phyloP scores from a whole-genome alignment of 2,113 vertebrate species.

The Grammomys surdaster region DNA sequence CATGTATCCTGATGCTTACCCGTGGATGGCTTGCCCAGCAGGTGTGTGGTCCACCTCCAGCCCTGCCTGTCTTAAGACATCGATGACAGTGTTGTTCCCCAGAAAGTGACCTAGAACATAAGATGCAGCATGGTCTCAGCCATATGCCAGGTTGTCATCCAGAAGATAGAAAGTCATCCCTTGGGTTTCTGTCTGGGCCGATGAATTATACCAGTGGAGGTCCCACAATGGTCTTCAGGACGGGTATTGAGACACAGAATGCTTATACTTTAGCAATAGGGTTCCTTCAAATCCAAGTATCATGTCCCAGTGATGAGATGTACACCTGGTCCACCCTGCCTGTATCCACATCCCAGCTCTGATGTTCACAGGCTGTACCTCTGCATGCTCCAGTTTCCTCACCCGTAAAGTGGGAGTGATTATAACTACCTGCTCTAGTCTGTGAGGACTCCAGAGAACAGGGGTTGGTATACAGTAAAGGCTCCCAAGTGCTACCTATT shows the following conservation, averaged over 20 bases:
- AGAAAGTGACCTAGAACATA: constrained; percentile 96
- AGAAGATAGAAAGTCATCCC: not conserved
- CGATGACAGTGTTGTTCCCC: constrained; percentile 98
- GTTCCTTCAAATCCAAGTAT: not conserved
- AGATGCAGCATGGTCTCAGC: constrained; percentile 51
- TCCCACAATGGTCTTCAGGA: not conserved
- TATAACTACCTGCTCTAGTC: not conserved
- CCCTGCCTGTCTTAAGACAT: constrained; percentile 96
- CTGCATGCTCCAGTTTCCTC: not conserved
- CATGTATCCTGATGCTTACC: constrained; percentile 87
- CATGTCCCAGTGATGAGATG: fast-evolving
- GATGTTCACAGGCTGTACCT: not conserved
- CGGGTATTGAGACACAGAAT: not conserved
- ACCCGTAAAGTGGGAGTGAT: not conserved
- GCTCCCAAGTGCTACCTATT: not conserved
- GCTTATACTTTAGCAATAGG: not conserved
- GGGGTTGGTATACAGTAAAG: not conserved
- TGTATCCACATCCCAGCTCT: not conserved
- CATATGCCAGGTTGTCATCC: not conserved
- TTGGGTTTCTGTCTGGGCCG: not conserved
- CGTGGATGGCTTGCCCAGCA: constrained; percentile 90
- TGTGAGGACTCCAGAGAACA: not conserved
- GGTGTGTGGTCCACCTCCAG: constrained; percentile 95
- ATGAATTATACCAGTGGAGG: not conserved
- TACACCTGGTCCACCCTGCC: not conserved